Evolutionary conservation across 2,888 invertebrate genomes (phyloP), one percentile per base, ranked within the genome.

Genomic region (Nebria salina): DNA sequence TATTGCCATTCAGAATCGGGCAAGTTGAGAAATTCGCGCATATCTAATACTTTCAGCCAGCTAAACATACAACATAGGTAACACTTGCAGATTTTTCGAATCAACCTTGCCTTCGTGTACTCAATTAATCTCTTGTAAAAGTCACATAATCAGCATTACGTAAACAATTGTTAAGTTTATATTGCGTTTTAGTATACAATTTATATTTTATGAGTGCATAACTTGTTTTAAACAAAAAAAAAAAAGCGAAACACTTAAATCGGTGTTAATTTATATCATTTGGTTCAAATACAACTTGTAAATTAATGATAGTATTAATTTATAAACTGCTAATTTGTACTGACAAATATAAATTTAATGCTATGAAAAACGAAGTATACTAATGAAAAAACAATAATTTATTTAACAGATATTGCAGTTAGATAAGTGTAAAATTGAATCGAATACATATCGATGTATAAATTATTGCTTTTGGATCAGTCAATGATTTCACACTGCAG

Each of bases 11-110:
- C 70, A 2, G 54, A 54, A 54, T 54, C 54, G 26, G 70, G 70
- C 25, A 34, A 70, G 25, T 70, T 70, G 70, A 70, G 70, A 70
- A 70, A 70, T 70, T 70, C 70, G 70, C 70, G 70, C 70, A 70
- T 70, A 70, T 34, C 70, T 70, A 34, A 70, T 70, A 70, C 70
- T 70, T 11, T 70, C 54, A 54, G 13, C 54, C 54, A 54, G 11
- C 54, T 11, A 54, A 54, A 13, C 54, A 54, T 54, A 54, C 54
- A 6, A 54, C 54, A 54, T 54, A 11, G 34, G 54, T 54, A 54
- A 70, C 25, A 70, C 70, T 70, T 70, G 70, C 70, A 11, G n/a
- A 68, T 70, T 70, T 70, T 70, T 70, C 11, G 34, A 70, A 34
- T 34, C 70, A 70, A 70, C 70, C 70, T 70, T 70, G 70, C 70